Evolutionary conservation across 92 coral and sea anemone species (phyloP), one percentile per base, ranked within the genome.

Genomic region (Porites lobata): DNA sequence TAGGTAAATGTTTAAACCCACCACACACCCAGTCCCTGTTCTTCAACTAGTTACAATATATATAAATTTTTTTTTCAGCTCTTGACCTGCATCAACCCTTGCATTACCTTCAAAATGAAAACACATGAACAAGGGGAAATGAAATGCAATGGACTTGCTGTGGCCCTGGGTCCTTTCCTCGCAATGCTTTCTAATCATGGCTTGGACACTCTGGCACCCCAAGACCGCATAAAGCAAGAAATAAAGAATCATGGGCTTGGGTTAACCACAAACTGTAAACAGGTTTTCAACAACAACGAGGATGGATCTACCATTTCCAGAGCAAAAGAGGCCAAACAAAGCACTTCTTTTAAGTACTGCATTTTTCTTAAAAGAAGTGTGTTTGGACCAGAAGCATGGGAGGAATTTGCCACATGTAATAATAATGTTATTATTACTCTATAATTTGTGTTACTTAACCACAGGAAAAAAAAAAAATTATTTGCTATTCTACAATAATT

Each of bases 341-440:
- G 10, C 1, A 70, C 75, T 0, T 11, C 17, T 13, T 70, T 12
- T 38, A 15, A 68, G 15, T 24, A 43, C 54, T 72, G 76, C 50
- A 57, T 72, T 4, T 47, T 72, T 10, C 10, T 72, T 1, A 72
- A 72, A 47, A 15, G 57, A 18, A 50, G 19, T 50, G 76, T 22
- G 17, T 72, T 72, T n/a, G 1, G 11, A 6, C 76, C 76, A 13
- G 76, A 72, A 18, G 19, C 76, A 43, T 47, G 76, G 76, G 76
- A 72, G 76, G 57, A 53, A 11, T 53, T 53, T 53, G 57, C 57
- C 57, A 53, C 8, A 53, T 53, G 57, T 53, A 53, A 26, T 26
- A 26, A 26, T 26, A 26, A 26, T 26, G 29, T 26, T 26, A 53
- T 53, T 53, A 53, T 53, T 53, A 53, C 57, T 53, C 57, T 53